Evolutionary conservation across 2,888 invertebrate genomes (phyloP), one percentile per base, ranked within the genome.

Genomic region (Heteromurus nitidus): DNA sequence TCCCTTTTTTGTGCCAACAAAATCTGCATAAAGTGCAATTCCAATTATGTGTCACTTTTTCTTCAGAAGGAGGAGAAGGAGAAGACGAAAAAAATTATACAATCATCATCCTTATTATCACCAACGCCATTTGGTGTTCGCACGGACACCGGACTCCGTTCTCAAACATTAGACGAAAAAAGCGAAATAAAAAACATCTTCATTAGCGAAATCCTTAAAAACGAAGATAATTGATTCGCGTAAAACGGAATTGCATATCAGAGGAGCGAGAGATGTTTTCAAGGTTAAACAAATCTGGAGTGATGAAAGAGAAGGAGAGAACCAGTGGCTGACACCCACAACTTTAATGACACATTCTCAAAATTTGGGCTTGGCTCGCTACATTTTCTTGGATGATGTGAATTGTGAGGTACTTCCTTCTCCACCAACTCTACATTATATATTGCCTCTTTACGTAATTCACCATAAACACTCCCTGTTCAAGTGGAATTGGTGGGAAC

Each of bases 291-390:
- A 60, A 60, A 28, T 60, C n/a, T n/a, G 5, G 20, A 18, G 36
- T 1, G 13, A 60, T 64, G 44, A 64, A 44, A n/a, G n/a, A n/a
- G 28, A 70, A 26, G 44, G 62, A 31, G 47, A 36, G 58, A 47
- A 67, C 22, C 13, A 72, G 62, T 47, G 26, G 69, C 28, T 53
- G 31, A 80, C 81, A 82, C 82, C 82, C 76, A 70, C 82, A 28
- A 75, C 81, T 76, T 82, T 82, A 82, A 82, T 82, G 82, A 82
- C 64, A 62, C 47, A 1, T 31, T 18, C 7, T 53, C 53, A 53
- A 82, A 81, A 80, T 55, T 20, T 81, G 82, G 82, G 82, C 82
- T 82, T 75, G 82, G 82, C 76, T 3, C n/a, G n/a, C n/a, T n/a
- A n/a, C n/a, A n/a, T n/a, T n/a, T n/a, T n/a, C n/a, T n/a, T n/a